Percentiles rank a stretch among this genome's conserved stretches.
phyloP scores from a whole-genome alignment of 2,113 vertebrate genomes.

The Oryzias melastigma region DNA sequence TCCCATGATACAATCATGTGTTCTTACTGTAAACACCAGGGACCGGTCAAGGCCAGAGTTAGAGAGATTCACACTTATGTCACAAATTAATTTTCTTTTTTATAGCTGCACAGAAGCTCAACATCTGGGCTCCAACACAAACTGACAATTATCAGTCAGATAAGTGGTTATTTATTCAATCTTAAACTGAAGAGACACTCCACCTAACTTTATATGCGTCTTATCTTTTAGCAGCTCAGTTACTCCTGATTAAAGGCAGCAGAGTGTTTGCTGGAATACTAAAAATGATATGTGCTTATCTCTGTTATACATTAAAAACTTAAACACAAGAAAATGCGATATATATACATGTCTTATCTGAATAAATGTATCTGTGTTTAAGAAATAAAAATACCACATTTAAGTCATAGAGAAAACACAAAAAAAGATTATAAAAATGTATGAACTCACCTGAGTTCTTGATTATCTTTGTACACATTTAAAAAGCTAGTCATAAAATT shows the following conservation, averaged over 20 bases:
- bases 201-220: neutral
- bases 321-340: no score
- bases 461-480: no score
- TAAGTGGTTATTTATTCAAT: constrained; percentile 14
- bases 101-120: constrained; percentile 38
- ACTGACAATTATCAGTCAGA: constrained; percentile 5
- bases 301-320: no score
- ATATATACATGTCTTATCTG: no score
- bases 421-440: no score
- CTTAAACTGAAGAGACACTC: neutral
- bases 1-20: neutral
- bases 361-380: no score
- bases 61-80: neutral
- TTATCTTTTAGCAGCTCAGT: constrained; percentile 12
- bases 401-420: no score
- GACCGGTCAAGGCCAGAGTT: constrained; percentile 18
- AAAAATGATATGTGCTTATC: neutral
- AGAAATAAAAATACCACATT: no score
- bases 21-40: neutral
- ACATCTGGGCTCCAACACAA: neutral
- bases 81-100: neutral
- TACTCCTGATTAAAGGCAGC: neutral
- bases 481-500: no score
- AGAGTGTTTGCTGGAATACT: neutral
- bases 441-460: no score